A percentile compares a stretch with the other conserved stretches of the same genome.
These are phyloP conservation scores for Falco novaeseelandiae DNA, from an alignment of 2,797 vertebrate genomes.

Conservation along the genomic window DNA sequence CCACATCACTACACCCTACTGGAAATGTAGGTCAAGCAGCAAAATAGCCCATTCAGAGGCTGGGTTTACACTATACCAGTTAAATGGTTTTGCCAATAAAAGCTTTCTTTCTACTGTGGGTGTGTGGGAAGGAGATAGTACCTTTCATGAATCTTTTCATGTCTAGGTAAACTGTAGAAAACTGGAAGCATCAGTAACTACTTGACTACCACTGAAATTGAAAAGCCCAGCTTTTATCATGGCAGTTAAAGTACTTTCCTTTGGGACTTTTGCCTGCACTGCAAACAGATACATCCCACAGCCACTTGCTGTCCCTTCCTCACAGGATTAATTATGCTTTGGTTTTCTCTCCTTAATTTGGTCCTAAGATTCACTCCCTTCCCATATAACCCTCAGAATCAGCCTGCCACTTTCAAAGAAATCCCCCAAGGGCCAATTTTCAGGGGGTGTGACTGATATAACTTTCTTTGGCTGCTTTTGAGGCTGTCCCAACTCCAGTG, in stretches of 20 bases:
- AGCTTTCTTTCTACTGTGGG: neutral
- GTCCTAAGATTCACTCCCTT: neutral
- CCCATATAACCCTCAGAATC: neutral
- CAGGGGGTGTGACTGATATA: neutral
- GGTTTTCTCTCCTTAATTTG: neutral
- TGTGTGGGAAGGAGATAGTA: neutral
- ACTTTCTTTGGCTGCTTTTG: conserved; percentile 34
- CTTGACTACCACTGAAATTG: neutral
- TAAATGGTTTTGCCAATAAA: conserved; percentile 16
- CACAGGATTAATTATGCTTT: neutral
- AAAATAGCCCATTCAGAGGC: conserved; percentile 20
- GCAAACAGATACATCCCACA: neutral
- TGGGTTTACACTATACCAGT: neutral
- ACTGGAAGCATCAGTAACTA: neutral
- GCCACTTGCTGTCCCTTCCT: neutral
- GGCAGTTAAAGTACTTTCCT: neutral
- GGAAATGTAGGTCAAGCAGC: conserved; percentile 30
- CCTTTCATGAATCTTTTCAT: neutral
- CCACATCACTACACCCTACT: conserved; percentile 17
- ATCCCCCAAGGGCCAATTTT: neutral
- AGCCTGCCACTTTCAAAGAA: conserved; percentile 34
- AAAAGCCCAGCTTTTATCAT: neutral
- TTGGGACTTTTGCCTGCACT: neutral
- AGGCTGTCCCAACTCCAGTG: neutral
- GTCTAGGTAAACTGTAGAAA: neutral